Percentiles rank a stretch among this genome's conserved stretches.
Conservation (phyloP, 2,797 vertebrate species). For the Sebastes umbrosus region DNA sequence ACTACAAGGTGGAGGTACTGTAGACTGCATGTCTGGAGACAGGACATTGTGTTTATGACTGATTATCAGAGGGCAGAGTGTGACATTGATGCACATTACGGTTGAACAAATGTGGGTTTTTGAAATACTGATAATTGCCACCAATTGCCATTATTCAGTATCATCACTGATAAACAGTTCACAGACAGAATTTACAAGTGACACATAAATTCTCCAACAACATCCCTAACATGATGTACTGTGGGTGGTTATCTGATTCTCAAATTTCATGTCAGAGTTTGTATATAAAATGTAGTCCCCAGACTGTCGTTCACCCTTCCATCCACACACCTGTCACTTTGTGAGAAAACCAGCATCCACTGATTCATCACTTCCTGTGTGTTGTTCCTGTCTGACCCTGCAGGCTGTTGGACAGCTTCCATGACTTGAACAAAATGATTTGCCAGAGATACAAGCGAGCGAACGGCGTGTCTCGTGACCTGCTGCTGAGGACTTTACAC, state of each 20-base stretch:
- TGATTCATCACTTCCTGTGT: background rate
- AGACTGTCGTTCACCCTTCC: background rate
- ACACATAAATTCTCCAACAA: background rate
- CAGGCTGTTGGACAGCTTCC: conserved; percentile 79
- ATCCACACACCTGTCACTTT: no score
- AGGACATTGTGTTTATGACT: background rate
- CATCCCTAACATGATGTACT: background rate
- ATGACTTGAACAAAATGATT: conserved; percentile 84
- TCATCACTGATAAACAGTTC: fast-evolving
- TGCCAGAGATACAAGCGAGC: conserved; percentile 76
- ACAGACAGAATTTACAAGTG: no score
- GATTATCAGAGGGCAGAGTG: background rate
- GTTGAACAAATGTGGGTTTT: background rate
- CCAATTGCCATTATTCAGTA: no score
- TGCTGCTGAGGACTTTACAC: conserved; percentile 75
- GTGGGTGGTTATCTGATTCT: background rate
- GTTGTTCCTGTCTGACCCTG: background rate
- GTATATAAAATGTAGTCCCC: no score
- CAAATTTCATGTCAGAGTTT: background rate
- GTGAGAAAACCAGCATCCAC: background rate
- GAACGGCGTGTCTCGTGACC: conserved; percentile 68
- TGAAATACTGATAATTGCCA: no score
- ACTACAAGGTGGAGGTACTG: background rate
- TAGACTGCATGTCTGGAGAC: background rate
- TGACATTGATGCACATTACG: background rate